Evolutionary conservation across 2,797 vertebrate genomes (phyloP), one percentile per base, ranked within the genome.

Genomic region (Galagoides demidoff): DNA sequence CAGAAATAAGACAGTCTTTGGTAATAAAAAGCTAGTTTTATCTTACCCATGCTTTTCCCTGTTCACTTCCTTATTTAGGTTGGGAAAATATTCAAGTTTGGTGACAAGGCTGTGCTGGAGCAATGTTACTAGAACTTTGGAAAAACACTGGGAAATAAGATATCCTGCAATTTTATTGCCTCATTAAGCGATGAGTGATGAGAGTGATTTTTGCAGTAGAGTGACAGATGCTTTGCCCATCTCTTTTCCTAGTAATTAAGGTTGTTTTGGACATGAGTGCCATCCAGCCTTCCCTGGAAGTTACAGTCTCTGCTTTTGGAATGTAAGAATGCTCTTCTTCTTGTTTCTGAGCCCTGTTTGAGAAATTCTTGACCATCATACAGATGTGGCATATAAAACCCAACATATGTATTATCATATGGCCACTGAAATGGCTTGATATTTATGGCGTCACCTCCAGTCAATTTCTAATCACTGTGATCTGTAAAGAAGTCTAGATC

Each of bases 21-120:
- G 5, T 77, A 81, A 89, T 23, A 91, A 88, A 31, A 84, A 78
- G 5, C 23, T n/a, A 57, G 34, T 87, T 94, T 94, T 90, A 88
- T 37, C 20, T 91, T 90, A 66, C 34, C 29, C 0, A 1, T 57
- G n/a, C 11, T 85, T 85, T 92, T 64, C 5, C 31, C 34, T 64
- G 1, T 64, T 95, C 68, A 82, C 64, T 82, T 4, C 68, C 94
- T 85, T 92, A 79, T 93, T 94, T 81, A 79, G 37, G 3, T 71
- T 78, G 78, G 43, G 55, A 55, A 64, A 92, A 85, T 71, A 78
- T 59, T 87, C 37, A 87, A 70, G 59, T 85, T 86, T 39, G 68
- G 55, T 63, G 57, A 92, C 6, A 61, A 92, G 22, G 27, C 16
- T 87, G 55, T 93, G 27, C 29, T 55, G n/a, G 14, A 8, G 19